Evolutionary conservation across 2,888 invertebrate genomes (phyloP).

Genomic region (Crocallis elinguaria): DNA sequence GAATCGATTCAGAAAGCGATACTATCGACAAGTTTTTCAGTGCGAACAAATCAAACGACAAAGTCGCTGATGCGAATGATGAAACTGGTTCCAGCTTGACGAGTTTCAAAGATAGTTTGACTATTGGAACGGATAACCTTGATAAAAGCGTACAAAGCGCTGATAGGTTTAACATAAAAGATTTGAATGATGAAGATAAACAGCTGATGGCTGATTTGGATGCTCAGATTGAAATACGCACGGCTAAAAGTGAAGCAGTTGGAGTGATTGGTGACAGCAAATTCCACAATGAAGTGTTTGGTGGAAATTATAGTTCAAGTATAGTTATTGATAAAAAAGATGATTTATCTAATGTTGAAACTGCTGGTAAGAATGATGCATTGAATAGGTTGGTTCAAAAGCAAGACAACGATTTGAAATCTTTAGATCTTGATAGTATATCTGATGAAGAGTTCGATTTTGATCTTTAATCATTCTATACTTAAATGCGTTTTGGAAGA

Average conservation of each 20-base stretch:
- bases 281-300: neutral
- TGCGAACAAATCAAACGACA: neutral
- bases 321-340: neutral
- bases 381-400: slow-evolving; percentile 21
- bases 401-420: slow-evolving; percentile 23
- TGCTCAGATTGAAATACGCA: slow-evolving; percentile 44
- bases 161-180: slow-evolving; percentile 36
- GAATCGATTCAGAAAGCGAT: neutral
- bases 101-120: neutral
- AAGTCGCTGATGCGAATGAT: neutral
- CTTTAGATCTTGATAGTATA: slow-evolving; percentile 47
- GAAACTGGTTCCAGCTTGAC: neutral
- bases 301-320: neutral
- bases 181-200: slow-evolving; percentile 50
- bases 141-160: neutral
- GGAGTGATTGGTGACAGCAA: slow-evolving; percentile 9
- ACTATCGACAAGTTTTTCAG: neutral
- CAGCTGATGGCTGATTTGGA: slow-evolving; percentile 50
- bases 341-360: slow-evolving; percentile 10
- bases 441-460: slow-evolving; percentile 52
- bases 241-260: neutral
- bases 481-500: neutral
- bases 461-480: slow-evolving; percentile 25
- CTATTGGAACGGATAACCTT: neutral
- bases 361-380: slow-evolving; percentile 8